Evolutionary conservation across 2,888 invertebrate genomes (phyloP).

Genomic region (Drosophila parthenogenetica): DNA sequence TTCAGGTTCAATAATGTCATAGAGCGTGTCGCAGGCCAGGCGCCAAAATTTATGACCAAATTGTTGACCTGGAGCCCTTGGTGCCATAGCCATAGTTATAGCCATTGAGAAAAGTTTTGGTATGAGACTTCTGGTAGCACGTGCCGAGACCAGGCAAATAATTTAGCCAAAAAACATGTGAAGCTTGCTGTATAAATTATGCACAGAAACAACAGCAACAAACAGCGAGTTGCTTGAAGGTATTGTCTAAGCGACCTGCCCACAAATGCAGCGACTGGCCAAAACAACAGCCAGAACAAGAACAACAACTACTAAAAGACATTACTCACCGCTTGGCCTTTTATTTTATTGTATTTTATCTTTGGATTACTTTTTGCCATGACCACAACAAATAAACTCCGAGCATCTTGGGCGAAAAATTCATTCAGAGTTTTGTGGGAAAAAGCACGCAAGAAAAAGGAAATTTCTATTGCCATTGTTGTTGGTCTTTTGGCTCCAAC

Average conservation of each 20-base stretch:
- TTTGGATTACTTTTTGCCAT: conserved; percentile 79
- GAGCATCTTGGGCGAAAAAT: conserved; percentile 66
- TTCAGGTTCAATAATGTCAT: conserved; percentile 77
- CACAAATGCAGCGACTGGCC: conserved; percentile 58
- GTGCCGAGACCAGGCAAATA: conserved; percentile 68
- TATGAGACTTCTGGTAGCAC: conserved; percentile 47
- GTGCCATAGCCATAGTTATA: conserved; percentile 39
- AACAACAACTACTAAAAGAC: conserved; percentile 48
- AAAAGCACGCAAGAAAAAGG: conserved; percentile 41
- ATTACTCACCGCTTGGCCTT: conserved; percentile 76
- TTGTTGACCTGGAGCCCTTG: conserved; percentile 68
- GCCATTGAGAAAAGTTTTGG: conserved; percentile 42
- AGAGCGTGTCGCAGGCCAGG: conserved; percentile 75
- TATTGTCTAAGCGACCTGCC: conserved; percentile 74
- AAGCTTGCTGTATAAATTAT: conserved; percentile 72
- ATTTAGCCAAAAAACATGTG: conserved; percentile 76
- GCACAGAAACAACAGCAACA: conserved; percentile 46
- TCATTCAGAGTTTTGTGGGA: conserved; percentile 32
- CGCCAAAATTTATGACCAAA: conserved; percentile 75
- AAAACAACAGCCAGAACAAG: conserved; percentile 14
- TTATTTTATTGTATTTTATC: conserved; percentile 80
- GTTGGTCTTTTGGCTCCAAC: conserved; percentile 30
- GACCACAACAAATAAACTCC: conserved; percentile 78
- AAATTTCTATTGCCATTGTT: conserved; percentile 62
- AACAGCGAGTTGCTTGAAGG: conserved; percentile 56